These are phyloP conservation scores for Holothuria leucospilota DNA, from an alignment of 53 echinoderm and acorn worm genomes.

Conservation along the genomic window DNA sequence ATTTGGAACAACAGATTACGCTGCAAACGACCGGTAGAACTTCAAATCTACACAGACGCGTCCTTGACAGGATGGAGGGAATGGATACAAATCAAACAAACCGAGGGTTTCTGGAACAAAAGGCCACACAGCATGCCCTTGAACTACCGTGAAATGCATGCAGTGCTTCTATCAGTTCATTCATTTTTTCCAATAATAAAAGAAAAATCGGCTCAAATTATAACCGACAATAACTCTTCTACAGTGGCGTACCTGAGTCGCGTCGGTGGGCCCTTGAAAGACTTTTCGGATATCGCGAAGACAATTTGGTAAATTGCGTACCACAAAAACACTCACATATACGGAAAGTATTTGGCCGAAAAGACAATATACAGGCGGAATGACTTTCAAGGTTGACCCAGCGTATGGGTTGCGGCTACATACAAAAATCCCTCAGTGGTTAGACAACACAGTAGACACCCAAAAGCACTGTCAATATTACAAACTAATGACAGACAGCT, in stretches of 20 bases:
- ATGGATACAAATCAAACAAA: not conserved
- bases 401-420: conserved; percentile 49
- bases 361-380: conserved; percentile 47
- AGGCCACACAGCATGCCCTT: conserved; percentile 29
- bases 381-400: conserved; percentile 24
- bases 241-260: conserved; percentile 38
- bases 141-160: conserved; percentile 54
- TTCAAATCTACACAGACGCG: conserved; percentile 46
- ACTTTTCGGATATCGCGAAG: conserved; percentile 23
- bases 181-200: conserved; percentile 13
- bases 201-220: conserved; percentile 57
- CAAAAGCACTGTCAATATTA: conserved; percentile 47
- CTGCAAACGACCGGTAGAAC: not conserved
- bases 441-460: conserved; percentile 53
- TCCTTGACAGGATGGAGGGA: conserved; percentile 47
- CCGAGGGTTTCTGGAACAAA: conserved; percentile 48
- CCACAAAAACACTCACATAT: conserved; percentile 17
- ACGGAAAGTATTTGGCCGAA: conserved; percentile 18
- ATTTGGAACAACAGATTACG: conserved; percentile 49
- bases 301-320: conserved; percentile 49
- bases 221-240: conserved; percentile 49
- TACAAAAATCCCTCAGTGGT: conserved; percentile 20
- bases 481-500: not conserved
- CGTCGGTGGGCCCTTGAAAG: conserved; percentile 21
- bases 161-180: conserved; percentile 50